A percentile compares a stretch with the other conserved stretches of the same genome.
Conservation (phyloP, 2,888 invertebrate species). For the Nemurella pictetii region DNA sequence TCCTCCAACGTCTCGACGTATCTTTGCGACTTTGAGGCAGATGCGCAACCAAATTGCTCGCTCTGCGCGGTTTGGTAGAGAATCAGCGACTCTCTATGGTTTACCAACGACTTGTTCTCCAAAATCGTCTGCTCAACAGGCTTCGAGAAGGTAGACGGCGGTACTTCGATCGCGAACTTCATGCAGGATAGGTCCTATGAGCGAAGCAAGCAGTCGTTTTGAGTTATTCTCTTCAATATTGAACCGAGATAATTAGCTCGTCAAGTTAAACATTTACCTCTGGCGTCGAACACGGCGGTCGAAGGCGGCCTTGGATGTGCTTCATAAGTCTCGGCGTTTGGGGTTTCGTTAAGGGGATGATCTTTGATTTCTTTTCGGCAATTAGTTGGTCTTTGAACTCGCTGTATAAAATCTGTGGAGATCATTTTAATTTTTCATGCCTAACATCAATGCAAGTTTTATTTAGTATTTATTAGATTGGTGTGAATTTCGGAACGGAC, state of each 20-base stretch:
- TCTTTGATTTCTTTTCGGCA: conserved; percentile 1
- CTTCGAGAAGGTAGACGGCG: neutral
- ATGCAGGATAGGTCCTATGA: neutral
- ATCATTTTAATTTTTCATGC: too few species aligned
- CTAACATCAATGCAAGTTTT: too few species aligned
- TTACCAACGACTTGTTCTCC: neutral
- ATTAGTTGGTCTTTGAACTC: neutral
- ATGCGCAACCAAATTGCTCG: neutral
- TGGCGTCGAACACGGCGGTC: neutral
- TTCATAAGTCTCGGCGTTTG: neutral
- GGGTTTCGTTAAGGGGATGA: conserved; percentile 5
- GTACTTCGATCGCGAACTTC: conserved; percentile 3
- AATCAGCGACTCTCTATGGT: neutral
- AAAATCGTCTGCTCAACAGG: neutral
- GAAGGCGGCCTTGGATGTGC: neutral
- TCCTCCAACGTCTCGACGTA: conserved; percentile 1
- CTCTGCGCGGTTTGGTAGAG: neutral
- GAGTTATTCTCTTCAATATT: neutral
- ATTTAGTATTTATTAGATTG: too few species aligned
- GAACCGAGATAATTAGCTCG: neutral
- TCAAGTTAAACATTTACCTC: neutral
- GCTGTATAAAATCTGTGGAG: neutral
- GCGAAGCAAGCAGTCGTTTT: neutral
- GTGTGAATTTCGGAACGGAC: too few species aligned
- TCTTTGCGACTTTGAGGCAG: neutral